A percentile compares a stretch with the other conserved stretches of the same genome.
phyloP scores from a whole-genome alignment of 2,888 invertebrate genomes.

The Parnassius mnemosyne region DNA sequence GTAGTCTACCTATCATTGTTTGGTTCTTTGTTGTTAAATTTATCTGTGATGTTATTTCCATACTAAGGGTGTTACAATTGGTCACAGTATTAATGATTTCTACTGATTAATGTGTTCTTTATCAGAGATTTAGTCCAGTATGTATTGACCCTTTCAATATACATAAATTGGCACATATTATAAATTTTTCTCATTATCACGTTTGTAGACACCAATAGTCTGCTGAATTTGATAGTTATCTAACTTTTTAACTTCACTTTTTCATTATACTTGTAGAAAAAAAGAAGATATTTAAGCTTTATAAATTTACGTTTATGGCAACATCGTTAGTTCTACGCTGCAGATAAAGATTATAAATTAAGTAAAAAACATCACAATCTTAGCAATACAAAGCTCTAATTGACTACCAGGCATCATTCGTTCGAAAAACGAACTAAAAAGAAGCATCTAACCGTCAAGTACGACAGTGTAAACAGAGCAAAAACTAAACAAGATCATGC shows the following conservation, averaged over 20 bases:
- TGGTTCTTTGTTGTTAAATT: background rate
- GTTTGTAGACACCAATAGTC: too few relatives aligned
- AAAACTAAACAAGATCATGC: slow-evolving; percentile 72
- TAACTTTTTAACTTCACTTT: too few relatives aligned
- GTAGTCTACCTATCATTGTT: slow-evolving; percentile 1
- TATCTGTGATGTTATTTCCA: too few relatives aligned
- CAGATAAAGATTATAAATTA: slow-evolving; percentile 22
- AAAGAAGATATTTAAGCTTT: background rate
- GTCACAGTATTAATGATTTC: too few relatives aligned
- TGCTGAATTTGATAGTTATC: too few relatives aligned
- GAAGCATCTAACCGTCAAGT: slow-evolving; percentile 47
- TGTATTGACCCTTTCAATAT: too few relatives aligned
- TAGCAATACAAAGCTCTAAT: slow-evolving; percentile 47
- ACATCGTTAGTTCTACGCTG: slow-evolving; percentile 1
- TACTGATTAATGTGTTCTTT: too few relatives aligned
- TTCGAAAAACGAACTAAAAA: slow-evolving; percentile 50
- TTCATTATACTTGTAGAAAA: background rate
- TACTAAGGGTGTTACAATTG: too few relatives aligned
- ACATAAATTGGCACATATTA: too few relatives aligned
- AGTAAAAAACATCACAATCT: slow-evolving; percentile 19
- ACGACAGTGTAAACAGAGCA: slow-evolving; percentile 65
- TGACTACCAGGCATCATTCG: slow-evolving; percentile 51
- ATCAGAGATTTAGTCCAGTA: too few relatives aligned
- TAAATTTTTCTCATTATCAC: too few relatives aligned
- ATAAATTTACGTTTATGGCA: background rate